Evolutionary conservation across 2,888 invertebrate genomes (phyloP).

Genomic region (Encarsia formosa): DNA sequence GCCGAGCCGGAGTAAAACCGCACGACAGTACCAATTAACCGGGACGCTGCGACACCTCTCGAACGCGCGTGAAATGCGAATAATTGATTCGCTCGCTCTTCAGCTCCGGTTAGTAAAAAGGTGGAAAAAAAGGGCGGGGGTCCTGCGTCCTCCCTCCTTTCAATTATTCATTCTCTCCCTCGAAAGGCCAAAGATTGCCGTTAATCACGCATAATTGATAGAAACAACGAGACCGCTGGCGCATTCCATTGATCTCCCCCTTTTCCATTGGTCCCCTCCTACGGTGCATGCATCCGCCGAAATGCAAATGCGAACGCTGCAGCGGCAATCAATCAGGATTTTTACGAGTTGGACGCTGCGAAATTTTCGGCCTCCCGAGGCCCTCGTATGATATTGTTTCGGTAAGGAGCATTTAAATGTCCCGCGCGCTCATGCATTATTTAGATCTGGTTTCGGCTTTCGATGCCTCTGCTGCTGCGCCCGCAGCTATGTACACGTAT

Average conservation of each 20-base stretch:
- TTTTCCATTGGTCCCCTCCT: neutral
- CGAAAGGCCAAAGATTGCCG: constrained; percentile 9
- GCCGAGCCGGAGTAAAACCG: too few relatives aligned
- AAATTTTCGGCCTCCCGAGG: constrained; percentile 7
- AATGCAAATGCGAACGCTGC: constrained; percentile 17
- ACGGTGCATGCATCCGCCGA: neutral
- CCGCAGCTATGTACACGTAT: too few relatives aligned
- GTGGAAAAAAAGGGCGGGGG: too few relatives aligned
- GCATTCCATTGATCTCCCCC: neutral
- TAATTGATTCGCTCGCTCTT: too few relatives aligned
- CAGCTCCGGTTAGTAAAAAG: too few relatives aligned
- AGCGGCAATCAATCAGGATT: constrained; percentile 16
- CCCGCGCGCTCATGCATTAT: constrained; percentile 45
- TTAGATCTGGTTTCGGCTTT: constrained; percentile 29
- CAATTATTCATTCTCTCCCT: constrained; percentile 11
- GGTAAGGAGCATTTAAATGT: constrained; percentile 42
- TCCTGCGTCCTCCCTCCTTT: neutral
- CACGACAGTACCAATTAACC: too few relatives aligned
- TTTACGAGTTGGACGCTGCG: constrained; percentile 7
- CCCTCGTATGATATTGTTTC: too few relatives aligned
- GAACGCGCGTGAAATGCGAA: too few relatives aligned
- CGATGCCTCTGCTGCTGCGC: neutral
- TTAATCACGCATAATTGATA: constrained; percentile 22
- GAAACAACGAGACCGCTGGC: constrained; percentile 5
- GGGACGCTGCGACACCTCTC: too few relatives aligned